phyloP scores from a whole-genome alignment of 2,797 vertebrate species.

The Basileuterus tristriatus region DNA sequence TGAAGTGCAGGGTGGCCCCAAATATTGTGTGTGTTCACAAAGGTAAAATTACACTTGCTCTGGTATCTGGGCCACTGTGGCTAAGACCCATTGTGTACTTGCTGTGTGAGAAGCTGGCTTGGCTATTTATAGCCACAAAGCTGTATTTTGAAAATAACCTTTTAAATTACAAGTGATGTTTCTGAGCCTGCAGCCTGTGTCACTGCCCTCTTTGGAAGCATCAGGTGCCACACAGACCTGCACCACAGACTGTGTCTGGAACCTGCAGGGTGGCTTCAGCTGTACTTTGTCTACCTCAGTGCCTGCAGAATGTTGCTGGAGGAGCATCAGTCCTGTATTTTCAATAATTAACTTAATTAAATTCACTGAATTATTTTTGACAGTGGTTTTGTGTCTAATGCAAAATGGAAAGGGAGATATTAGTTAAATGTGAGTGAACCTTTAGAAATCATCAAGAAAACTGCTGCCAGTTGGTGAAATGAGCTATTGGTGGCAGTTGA shows the following conservation, averaged over 20 bases:
- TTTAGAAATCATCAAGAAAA: not conserved
- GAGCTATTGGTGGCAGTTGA: fast-evolving
- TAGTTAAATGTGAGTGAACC: not conserved
- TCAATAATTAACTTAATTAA: not conserved
- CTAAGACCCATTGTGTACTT: not conserved
- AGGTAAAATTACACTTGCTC: not conserved
- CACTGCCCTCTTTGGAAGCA: not conserved
- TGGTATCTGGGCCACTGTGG: not conserved
- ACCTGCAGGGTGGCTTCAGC: not conserved
- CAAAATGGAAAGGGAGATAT: not conserved
- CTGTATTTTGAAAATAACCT: conserved; percentile 17
- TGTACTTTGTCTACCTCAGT: not conserved
- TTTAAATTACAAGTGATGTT: not conserved
- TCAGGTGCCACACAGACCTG: not conserved
- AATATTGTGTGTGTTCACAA: not conserved
- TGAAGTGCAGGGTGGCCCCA: not conserved
- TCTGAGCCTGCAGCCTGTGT: not conserved
- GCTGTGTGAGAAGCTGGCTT: not conserved
- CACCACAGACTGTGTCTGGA: not conserved
- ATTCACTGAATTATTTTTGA: not conserved
- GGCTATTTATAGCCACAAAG: not conserved
- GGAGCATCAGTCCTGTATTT: not conserved
- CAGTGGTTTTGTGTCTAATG: not conserved
- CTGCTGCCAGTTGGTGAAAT: not conserved
- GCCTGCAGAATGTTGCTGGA: not conserved